Conservation (phyloP, 2,888 invertebrate species). For the Hofmannophila pseudospretella region DNA sequence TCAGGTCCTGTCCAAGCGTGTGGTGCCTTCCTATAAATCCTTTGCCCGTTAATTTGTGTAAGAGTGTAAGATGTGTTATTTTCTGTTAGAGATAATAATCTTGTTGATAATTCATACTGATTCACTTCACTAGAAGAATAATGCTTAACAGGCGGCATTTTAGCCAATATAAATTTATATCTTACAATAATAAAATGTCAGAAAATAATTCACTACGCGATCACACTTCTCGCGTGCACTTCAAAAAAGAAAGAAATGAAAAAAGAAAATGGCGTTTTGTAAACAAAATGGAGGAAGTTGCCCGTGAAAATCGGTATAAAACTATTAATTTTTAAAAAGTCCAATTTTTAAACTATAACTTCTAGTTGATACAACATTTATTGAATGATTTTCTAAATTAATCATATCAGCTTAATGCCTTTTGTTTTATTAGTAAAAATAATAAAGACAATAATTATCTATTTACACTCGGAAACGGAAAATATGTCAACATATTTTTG, state of each 20-base stretch:
- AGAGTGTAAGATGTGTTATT: slow-evolving; percentile 69
- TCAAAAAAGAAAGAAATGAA: slow-evolving; percentile 42
- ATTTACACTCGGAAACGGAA: not conserved
- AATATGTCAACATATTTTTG: not conserved
- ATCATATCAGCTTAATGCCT: not conserved
- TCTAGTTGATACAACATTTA: too few species aligned
- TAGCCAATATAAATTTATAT: slow-evolving; percentile 54
- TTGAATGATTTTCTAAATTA: too few species aligned
- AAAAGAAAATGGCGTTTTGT: slow-evolving; percentile 43
- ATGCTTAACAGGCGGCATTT: slow-evolving; percentile 70
- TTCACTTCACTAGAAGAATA: slow-evolving; percentile 72
- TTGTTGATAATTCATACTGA: slow-evolving; percentile 73
- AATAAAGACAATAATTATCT: too few species aligned
- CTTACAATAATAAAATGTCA: slow-evolving; percentile 62
- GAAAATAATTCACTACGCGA: slow-evolving; percentile 44
- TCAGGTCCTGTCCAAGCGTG: slow-evolving; percentile 71
- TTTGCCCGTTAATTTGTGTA: slow-evolving; percentile 83
- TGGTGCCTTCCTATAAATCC: slow-evolving; percentile 80
- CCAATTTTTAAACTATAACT: not conserved
- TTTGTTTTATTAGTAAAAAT: not conserved
- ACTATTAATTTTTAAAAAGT: not conserved
- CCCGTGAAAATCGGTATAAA: slow-evolving; percentile 22
- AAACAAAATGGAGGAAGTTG: slow-evolving; percentile 31
- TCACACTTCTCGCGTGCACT: slow-evolving; percentile 40
- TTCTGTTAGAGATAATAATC: slow-evolving; percentile 70